A percentile compares a stretch with the other conserved stretches of the same genome.
Evolutionary conservation across 2,113 vertebrate species (phyloP).

Genomic region (Taxidea taxus): DNA sequence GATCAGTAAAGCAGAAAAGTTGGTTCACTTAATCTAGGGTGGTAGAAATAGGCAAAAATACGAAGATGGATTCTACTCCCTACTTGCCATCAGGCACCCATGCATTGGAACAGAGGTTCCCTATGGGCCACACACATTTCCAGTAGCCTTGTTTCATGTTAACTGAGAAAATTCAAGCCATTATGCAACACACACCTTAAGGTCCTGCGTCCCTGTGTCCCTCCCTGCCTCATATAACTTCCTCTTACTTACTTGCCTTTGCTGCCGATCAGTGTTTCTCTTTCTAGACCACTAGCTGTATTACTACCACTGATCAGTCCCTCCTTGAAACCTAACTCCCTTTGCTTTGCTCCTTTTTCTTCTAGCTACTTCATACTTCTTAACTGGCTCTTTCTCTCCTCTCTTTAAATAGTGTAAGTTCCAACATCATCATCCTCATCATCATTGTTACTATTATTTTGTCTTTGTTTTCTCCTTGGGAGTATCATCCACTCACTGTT

Average conservation of each 20-base stretch:
- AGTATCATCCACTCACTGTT: not conserved
- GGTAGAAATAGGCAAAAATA: not conserved
- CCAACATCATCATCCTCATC: not conserved
- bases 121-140: not conserved
- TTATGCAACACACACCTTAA: not conserved
- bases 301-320: not conserved
- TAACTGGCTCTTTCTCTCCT: not conserved
- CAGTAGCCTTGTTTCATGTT: not conserved
- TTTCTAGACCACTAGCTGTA: not conserved
- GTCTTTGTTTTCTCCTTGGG: not conserved
- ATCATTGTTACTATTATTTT: not conserved
- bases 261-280: not conserved
- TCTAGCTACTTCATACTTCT: not conserved
- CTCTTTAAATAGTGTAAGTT: not conserved
- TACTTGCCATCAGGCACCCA: not conserved
- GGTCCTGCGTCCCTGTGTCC: not conserved
- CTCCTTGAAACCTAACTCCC: not conserved
- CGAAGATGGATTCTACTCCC: no score
- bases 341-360: not conserved
- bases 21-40: not conserved
- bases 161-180: not conserved
- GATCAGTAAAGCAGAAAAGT: not conserved
- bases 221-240: not conserved
- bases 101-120: not conserved
- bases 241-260: not conserved